Evolutionary conservation across 1,140 invertebrate species (phyloP), one percentile per base, ranked within the genome.

Genomic region (Watersipora subatra): DNA sequence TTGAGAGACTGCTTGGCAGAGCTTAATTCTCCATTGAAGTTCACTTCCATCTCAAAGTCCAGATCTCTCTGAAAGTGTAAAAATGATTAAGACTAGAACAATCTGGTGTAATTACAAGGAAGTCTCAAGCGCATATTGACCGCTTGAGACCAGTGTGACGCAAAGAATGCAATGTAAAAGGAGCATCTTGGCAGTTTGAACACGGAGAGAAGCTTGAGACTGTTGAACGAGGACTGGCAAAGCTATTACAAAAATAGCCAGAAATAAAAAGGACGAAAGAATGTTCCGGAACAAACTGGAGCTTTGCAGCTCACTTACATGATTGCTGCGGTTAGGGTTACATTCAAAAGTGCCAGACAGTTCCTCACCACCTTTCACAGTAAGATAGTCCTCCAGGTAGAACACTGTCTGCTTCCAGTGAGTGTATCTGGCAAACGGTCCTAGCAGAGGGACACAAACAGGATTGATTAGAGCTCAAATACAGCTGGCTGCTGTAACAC

Each of bases 331-430:
- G 80, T 99, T 99, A 3, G 94, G 95, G 70, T 88, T 89, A 88
- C 98, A 92, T 34, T 86, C 85, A 78, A 99, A 96, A 1, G 84
- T 86, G 24, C 97, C 95, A 57, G 84, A 87, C 57, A 99, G 88
- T 76, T 94, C 91, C 79, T 99, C 96, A 22, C 89, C 82, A 71
- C 91, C 92, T 74, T 94, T 94, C 1, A 94, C 91, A 3, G 93
- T 93, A 83, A 97, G 86, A 72, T 95, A 93, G 67, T 97, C 90
- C 73, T 97, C 89, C 70, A 99, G 88, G 78, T 99, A 99, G 78
- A 99, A 99, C 2, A 99, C 94, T 0, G 96, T 99, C 80, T 99
- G 96, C 80, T 99, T 99, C 96, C 96, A 99, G 76, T 99, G 95
- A 2, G 97, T 99, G 77, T 99, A 98, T 2, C 89, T 89, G 1